Evolutionary conservation across 2,888 invertebrate species (phyloP), one percentile per base, ranked within the genome.

Genomic region (Ophion costatus): DNA sequence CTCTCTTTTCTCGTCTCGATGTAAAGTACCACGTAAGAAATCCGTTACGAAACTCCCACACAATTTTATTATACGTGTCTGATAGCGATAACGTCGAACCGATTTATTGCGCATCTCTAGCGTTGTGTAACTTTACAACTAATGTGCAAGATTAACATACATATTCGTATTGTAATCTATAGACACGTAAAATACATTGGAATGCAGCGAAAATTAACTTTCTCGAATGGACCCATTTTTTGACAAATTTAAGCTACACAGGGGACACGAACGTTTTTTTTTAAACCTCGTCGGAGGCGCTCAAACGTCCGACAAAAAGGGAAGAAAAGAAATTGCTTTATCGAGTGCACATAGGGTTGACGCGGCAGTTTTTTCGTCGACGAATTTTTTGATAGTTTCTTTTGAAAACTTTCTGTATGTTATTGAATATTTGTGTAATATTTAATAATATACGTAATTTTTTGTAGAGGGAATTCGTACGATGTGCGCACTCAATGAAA

Each of bases 31-130:
- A 61, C 78, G 63, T 59, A 64, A 79, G 29, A 82, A 64, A 86
- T 80, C 77, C 77, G 81, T 87, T 85, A 84, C 87, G 86, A 87
- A 85, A 87, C 82, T 81, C 82, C 45, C 78, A 78, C 79, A 87
- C 87, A 86, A 86, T 87, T 75, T 80, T 69, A 80, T 80, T 78
- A 70, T 64, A 83, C 82, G 79, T 83, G 81, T 56, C 64, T 59
- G 78, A 84, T 78, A 83, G 61, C 77, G 87, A 87, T 87, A 87
- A 87, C 80, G 61, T 61, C 45, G 57, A 63, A 61, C 76, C 56
- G 69, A 77, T 83, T 81, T 87, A 87, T 73, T 87, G 86, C 87
- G 85, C 85, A 80, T 84, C 79, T 85, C 75, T 78, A 57, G 51
- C 71, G 74, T 85, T 87, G 84, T 83, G 84, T 87, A 87, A 87